Percentiles rank a stretch among this genome's conserved stretches.
These are phyloP conservation scores for Myrmophylax atrothorax DNA, from an alignment of 2,113 vertebrate genomes.

Conservation along the genomic window DNA sequence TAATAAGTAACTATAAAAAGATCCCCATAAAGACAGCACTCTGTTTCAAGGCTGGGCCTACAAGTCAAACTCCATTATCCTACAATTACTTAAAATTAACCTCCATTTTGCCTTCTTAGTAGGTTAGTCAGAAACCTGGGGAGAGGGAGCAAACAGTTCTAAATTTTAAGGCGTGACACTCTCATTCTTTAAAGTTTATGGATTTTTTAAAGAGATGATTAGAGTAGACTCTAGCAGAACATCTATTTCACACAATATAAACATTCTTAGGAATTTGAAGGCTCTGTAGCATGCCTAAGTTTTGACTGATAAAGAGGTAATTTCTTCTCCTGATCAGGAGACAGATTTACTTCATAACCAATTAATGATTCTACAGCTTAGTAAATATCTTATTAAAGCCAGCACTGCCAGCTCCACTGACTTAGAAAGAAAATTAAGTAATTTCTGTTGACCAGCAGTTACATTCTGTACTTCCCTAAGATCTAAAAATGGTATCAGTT, in stretches of 20 bases:
- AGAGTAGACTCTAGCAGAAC: not conserved
- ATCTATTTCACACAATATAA: not conserved
- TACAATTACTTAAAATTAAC: slow-evolving; percentile 8
- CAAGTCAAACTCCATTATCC: not conserved
- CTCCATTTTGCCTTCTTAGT: not conserved
- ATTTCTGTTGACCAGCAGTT: not conserved
- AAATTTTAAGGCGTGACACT: not conserved
- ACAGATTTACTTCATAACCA: not conserved
- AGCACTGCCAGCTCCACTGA: not conserved
- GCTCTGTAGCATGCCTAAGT: not conserved
- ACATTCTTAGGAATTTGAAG: not conserved
- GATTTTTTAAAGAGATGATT: not conserved
- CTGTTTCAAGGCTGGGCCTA: not conserved
- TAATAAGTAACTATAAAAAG: slow-evolving; percentile 40
- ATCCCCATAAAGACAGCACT: not conserved
- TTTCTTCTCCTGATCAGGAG: not conserved
- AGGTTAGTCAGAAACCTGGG: not conserved
- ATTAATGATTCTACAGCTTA: not conserved
- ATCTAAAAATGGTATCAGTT: not conserved
- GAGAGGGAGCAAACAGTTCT: not conserved
- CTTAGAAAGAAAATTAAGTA: not conserved
- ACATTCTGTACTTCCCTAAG: not conserved
- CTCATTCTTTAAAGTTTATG: not conserved
- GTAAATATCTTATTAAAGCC: not conserved
- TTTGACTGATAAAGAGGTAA: not conserved